Evolutionary conservation across 1,140 invertebrate species (phyloP), one percentile per base, ranked within the genome.

Genomic region (Drosophila ogumai): DNA sequence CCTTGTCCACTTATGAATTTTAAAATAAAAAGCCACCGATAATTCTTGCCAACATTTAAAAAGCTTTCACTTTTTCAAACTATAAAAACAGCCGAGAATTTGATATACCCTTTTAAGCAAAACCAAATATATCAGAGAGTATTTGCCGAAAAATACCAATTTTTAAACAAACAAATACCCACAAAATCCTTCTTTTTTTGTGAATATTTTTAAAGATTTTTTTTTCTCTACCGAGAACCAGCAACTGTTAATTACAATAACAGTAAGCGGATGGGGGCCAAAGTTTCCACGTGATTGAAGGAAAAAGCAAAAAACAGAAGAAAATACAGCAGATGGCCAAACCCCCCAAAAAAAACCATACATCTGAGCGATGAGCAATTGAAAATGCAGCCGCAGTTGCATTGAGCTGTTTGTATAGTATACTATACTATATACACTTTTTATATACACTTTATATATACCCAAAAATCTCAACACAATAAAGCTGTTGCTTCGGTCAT

Each of bases 401-500:
- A 87, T 86, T 82, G 79, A 79, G 82, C 56, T 79, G 73, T 85
- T 84, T 85, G 81, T 69, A 67, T 75, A 82, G 61, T 82, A 56
- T 55, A 59, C 47, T 19, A 22, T 8, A 15, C 50, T 34, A 34
- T 52, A 49, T 36, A 50, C 25, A 28, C 25, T 28, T 28, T 28
- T 28, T 59, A 59, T 22, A 60, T 40, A 36, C 38, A n/a, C 50
- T 66, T n/a, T 58, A 49, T 72, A 50, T 41, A 67, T 31, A 65
- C 63, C 43, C 43, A 17, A 88, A 87, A 88, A 88, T 88, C 79
- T 72, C 79, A 88, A 77, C 84, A 76, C 84, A 88, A 87, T 88
- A 87, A 77, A 87, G 56, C 32, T 71, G 71, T 69, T 63, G 44
- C 58, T 49, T 61, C 55, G 12, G 15, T 10, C 19, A 40, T 38